Percentiles rank a stretch among this genome's conserved stretches.
phyloP scores from a whole-genome alignment of 1,140 invertebrate species.

The Archivesica marissinica region DNA sequence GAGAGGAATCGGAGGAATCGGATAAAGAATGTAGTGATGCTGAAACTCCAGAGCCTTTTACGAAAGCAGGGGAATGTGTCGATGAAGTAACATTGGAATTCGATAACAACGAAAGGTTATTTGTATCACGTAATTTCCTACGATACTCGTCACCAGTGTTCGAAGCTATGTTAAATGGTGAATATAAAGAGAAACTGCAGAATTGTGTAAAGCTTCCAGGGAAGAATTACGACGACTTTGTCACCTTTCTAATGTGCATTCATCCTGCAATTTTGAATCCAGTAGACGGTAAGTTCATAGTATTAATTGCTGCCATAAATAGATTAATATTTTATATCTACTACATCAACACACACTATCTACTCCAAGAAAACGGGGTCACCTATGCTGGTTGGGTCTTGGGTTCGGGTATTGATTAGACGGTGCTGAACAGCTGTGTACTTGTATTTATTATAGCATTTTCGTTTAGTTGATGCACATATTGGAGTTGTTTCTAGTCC shows the following conservation, averaged over 20 bases:
- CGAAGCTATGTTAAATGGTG: neutral
- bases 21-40: too few species aligned
- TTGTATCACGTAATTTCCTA: slow-evolving; percentile 14
- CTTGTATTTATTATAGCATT: too few species aligned
- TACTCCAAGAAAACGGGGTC: too few species aligned
- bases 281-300: neutral
- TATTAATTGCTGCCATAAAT: too few species aligned
- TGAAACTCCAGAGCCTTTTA: neutral
- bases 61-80: neutral
- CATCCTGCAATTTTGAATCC: neutral
- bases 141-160: neutral
- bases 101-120: neutral
- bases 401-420: too few species aligned
- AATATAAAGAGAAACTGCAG: neutral
- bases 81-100: neutral
- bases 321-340: too few species aligned
- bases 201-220: neutral
- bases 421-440: too few species aligned
- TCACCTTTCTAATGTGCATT: neutral
- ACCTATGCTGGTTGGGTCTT: too few species aligned
- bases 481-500: too few species aligned
- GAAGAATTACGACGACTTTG: neutral
- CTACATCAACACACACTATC: too few species aligned
- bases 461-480: too few species aligned
- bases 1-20: too few species aligned